Base-by-base conservation (phyloP, 2,797 vertebrate genomes). In the Catharus ustulatus region DNA sequence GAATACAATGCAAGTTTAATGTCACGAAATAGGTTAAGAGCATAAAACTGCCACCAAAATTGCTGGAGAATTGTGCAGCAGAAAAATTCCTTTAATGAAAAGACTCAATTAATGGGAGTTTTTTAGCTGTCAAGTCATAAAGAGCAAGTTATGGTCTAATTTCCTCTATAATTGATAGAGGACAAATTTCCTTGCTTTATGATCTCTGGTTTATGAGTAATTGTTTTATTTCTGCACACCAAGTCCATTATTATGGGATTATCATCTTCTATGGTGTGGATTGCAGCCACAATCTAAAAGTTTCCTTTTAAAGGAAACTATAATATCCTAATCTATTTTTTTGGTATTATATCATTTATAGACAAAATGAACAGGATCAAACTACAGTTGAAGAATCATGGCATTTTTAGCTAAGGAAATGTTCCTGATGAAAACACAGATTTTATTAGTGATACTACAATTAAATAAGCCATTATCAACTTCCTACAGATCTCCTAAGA, bases 381-480 rank as follows among this genome's bases (percentile, higher is more conserved):
- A 94, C 82, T 82, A n/a, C 55, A 54, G 45, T 96, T 97, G 93
- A 94, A 94, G 91, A 96, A 97, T 93, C 83, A 58, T 21, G 81
- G 61, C 90, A 92, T 97, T 97, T 97, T 97, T 95, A 97, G 95
- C 80, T 57, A 67, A 97, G 97, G 97, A 98, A 98, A 93, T 95
- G 95, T 78, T 96, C 96, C 95, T 95, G 87, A 97, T 97, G 92
- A 97, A 96, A 97, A 87, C 42, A 52, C 36, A 94, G 95, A 90
- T 95, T 96, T 95, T 92, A 84, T 94, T 92, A 94, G 94, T 49
- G 88, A 96, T 96, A 85, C 75, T 96, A 74, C 42, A 96, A 93
- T 95, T 97, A 97, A 97, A 96, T 96, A 87, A 94, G 91, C 91
- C 78, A 96, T 97, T 98, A 98, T 98, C 98, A 97, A 82, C 97